Conservation (phyloP, 2,113 vertebrate species). For the Antigone vipio region DNA sequence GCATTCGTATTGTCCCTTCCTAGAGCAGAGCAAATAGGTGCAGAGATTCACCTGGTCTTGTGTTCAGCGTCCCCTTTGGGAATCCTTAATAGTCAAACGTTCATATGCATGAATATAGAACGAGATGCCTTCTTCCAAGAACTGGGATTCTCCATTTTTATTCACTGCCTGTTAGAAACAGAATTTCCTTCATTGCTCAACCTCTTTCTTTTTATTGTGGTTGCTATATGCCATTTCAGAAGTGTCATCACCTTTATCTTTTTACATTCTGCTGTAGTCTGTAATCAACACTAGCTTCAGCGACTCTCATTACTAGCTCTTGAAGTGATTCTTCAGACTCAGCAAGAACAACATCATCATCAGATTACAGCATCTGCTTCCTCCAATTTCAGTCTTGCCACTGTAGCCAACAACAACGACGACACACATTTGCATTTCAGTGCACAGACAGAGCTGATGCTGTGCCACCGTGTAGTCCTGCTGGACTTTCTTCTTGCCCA, state of each 20-base stretch:
- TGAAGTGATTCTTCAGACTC: conserved; percentile 77
- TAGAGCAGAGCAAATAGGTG: neutral
- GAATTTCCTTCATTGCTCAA: neutral
- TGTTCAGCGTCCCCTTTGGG: neutral
- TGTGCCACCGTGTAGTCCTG: neutral
- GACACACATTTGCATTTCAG: conserved; percentile 13
- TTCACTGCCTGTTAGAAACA: neutral
- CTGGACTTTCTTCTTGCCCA: neutral
- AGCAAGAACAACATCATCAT: conserved; percentile 70
- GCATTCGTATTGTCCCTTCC: neutral
- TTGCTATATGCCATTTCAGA: conserved; percentile 9
- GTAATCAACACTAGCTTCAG: conserved; percentile 69
- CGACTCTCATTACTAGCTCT: conserved; percentile 74
- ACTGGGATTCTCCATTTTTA: neutral
- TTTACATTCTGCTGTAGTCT: conserved; percentile 64
- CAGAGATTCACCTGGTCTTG: neutral
- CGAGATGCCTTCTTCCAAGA: neutral
- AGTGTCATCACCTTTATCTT: conserved; percentile 55
- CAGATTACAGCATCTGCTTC: conserved; percentile 67
- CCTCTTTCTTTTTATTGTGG: neutral
- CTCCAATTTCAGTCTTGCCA: conserved; percentile 56
- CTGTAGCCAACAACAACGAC: neutral
- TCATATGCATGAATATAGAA: neutral
- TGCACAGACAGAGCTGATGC: neutral
- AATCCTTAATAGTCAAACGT: neutral